phyloP scores from a whole-genome alignment of 2,797 vertebrate genomes.

The Ceyx erithaca region DNA sequence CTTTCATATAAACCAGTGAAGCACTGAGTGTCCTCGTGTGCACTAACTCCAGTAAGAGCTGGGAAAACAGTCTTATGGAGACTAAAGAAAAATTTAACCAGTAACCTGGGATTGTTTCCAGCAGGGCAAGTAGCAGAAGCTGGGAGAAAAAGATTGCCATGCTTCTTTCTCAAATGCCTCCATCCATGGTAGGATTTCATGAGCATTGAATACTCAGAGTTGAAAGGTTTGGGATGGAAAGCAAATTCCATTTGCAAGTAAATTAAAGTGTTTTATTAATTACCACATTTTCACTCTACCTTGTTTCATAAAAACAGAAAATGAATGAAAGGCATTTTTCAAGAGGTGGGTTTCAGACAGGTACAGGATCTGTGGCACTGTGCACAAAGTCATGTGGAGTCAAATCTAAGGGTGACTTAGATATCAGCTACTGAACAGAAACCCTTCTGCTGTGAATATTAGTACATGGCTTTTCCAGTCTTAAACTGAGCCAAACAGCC shows the following conservation, averaged over 20 bases:
- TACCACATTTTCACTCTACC: not conserved
- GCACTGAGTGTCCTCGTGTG: not conserved
- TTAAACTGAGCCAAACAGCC: not conserved
- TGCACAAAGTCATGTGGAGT: not conserved
- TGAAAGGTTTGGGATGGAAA: not conserved
- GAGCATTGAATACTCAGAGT: not conserved
- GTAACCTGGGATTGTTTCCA: not conserved
- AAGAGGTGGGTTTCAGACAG: not conserved
- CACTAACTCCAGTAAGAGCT: not conserved
- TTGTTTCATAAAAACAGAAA: not conserved
- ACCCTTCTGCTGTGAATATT: not conserved
- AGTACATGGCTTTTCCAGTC: not conserved
- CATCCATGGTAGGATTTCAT: not conserved
- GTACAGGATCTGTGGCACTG: not conserved
- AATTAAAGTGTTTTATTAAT: not conserved
- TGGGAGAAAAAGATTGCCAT: not conserved
- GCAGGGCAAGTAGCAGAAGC: not conserved
- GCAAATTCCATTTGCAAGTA: not conserved
- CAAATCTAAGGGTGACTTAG: not conserved
- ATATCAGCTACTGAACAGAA: not conserved
- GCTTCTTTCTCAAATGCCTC: not conserved
- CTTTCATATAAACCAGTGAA: not conserved
- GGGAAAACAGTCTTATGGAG: not conserved
- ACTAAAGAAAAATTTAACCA: not conserved
- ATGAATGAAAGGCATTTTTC: not conserved